Evolutionary conservation across 2,888 invertebrate genomes (phyloP), one percentile per base, ranked within the genome.

Genomic region (Eilema caniola): DNA sequence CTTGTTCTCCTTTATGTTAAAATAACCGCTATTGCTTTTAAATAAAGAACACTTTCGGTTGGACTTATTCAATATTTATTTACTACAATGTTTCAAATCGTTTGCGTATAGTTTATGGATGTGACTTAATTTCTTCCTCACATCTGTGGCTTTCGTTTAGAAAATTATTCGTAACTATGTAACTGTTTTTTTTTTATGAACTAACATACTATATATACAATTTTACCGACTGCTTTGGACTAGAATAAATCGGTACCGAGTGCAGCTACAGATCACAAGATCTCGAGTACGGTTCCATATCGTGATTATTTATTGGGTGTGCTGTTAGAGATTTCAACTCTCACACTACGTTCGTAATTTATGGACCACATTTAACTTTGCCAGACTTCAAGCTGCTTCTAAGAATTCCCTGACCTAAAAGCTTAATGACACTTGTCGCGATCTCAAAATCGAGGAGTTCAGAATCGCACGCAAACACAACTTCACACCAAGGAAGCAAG

Each of bases 91-190:
- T 73, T 70, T 61, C 60, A 71, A 68, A 68, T 72, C 24, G 69
- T 63, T 74, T 66, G 57, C 71, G 69, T 74, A 71, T 66, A n/a
- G n/a, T 66, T 57, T 72, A 75, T 66, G 73, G 72, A 73, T 66
- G 61, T 67, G 57, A 69, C 66, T 73, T 76, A 78, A 78, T 79
- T 79, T 79, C 70, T 82, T 78, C 75, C 77, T 77, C 68, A 61
- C 59, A 59, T 14, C 23, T 20, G 60, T 69, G 41, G 70, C 73
- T 79, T 74, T 79, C 72, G 47, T 81, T 77, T 25, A 68, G 61
- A 77, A 70, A 70, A 61, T 53, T 63, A 59, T 57, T 71, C 33
- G 56, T 37, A 0, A 25, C 57, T 2, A 20, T 47, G 24, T 11
- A 37, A 41, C 2, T 31, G 24, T 66, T 56, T 24, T n/a, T 20